Percentiles rank a stretch among this genome's conserved stretches.
Conservation (phyloP, 2,113 vertebrate genomes). For the Ceratotherium simum region DNA sequence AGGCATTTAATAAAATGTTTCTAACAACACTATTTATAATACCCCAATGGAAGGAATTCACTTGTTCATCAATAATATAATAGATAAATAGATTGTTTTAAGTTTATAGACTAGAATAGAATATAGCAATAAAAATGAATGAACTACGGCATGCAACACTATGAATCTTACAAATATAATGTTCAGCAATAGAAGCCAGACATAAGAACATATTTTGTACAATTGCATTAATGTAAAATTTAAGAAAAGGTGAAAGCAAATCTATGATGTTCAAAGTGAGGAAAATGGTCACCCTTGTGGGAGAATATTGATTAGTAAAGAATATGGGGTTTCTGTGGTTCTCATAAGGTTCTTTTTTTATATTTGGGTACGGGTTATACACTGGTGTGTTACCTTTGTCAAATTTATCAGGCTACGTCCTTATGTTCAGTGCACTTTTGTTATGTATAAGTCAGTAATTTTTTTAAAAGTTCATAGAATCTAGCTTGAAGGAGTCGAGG, state of each 20-base stretch:
- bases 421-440: background rate
- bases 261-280: background rate
- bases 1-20: background rate
- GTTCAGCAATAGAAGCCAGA: background rate
- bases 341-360: background rate
- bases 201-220: background rate
- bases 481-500: background rate
- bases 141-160: background rate
- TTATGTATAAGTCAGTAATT: background rate
- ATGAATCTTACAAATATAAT: background rate
- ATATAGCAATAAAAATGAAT: background rate
- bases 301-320: background rate
- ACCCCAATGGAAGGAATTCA: background rate
- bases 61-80: background rate
- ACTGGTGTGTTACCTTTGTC: background rate
- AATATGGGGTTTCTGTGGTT: background rate
- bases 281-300: background rate
- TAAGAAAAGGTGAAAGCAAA: background rate
- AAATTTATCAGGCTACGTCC: background rate
- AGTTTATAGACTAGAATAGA: background rate
- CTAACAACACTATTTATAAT: background rate
- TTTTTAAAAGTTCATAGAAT: background rate
- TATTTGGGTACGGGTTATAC: background rate
- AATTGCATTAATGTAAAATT: background rate
- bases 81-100: background rate